phyloP scores from a whole-genome alignment of 2,113 vertebrate species.

The Helogale parvula region DNA sequence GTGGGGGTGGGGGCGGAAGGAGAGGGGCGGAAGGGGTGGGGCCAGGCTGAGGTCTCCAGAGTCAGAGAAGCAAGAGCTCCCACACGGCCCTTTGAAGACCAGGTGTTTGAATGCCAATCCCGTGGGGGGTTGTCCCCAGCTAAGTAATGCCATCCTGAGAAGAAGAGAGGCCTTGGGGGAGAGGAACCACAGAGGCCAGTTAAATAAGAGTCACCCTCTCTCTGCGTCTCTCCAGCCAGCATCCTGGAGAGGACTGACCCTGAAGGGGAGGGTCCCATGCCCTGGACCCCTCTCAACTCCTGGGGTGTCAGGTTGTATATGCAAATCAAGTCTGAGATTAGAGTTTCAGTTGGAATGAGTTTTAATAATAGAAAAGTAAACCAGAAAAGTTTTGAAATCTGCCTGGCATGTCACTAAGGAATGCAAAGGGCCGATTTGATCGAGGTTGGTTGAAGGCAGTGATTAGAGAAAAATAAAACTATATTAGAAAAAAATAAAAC shows the following conservation, averaged over 20 bases:
- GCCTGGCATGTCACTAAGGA: not conserved
- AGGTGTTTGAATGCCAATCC: not conserved
- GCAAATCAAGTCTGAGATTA: not conserved
- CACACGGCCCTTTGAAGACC: not conserved
- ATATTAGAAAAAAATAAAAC: not conserved
- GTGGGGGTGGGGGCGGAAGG: not conserved
- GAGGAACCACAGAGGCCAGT: not conserved
- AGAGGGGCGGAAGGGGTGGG: not conserved
- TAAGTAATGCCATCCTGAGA: not conserved
- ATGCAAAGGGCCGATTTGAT: not conserved
- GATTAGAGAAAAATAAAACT: not conserved
- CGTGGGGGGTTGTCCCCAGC: not conserved
- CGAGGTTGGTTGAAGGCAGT: not conserved
- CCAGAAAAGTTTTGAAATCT: not conserved
- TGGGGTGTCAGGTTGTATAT: not conserved
- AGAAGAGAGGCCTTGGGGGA: not conserved
- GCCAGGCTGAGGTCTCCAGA: not conserved
- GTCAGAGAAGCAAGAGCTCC: not conserved
- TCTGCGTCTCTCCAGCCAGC: not conserved
- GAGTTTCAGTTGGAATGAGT: not conserved
- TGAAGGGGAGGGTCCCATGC: not conserved
- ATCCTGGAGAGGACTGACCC: not conserved
- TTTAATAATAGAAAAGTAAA: slow-evolving; percentile 42
- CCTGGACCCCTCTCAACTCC: not conserved
- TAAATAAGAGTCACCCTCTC: not conserved